Evolutionary conservation across 2,888 invertebrate genomes (phyloP).

Genomic region (Philhelius pedissequus): DNA sequence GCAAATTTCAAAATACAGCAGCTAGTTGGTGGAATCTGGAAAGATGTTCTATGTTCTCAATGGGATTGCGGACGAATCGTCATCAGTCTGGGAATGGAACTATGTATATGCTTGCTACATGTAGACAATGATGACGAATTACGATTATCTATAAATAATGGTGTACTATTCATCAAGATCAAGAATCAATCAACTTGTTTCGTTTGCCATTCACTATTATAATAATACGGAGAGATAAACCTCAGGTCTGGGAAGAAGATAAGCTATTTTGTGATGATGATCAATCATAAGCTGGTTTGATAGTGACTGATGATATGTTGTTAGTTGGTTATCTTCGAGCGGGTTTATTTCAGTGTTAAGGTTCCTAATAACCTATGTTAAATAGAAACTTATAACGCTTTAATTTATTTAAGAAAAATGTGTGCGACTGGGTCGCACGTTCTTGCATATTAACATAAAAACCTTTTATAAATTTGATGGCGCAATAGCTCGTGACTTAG

Average conservation of each 20-base stretch:
- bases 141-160: conserved; percentile 20
- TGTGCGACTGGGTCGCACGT: too few species aligned
- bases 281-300: conserved; percentile 3
- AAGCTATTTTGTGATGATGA: conserved; percentile 10
- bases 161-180: conserved; percentile 11
- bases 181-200: conserved; percentile 27
- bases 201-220: not conserved
- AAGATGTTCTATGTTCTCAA: conserved; percentile 33
- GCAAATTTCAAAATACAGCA: conserved; percentile 1
- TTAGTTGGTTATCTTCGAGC: not conserved
- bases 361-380: not conserved
- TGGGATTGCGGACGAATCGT: conserved; percentile 12
- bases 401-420: not conserved
- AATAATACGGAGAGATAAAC: not conserved
- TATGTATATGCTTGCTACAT: not conserved
- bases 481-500: too few species aligned
- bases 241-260: not conserved
- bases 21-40: not conserved
- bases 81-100: not conserved
- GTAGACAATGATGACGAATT: conserved; percentile 11
- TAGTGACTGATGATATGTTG: conserved; percentile 10
- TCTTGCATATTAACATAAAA: too few species aligned
- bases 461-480: too few species aligned
- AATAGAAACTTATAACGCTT: not conserved
- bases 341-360: not conserved